Percentiles rank a stretch among this genome's conserved stretches.
These are phyloP conservation scores for Uropsilus gracilis DNA, from an alignment of 2,113 vertebrate species.

Conservation along the genomic window DNA sequence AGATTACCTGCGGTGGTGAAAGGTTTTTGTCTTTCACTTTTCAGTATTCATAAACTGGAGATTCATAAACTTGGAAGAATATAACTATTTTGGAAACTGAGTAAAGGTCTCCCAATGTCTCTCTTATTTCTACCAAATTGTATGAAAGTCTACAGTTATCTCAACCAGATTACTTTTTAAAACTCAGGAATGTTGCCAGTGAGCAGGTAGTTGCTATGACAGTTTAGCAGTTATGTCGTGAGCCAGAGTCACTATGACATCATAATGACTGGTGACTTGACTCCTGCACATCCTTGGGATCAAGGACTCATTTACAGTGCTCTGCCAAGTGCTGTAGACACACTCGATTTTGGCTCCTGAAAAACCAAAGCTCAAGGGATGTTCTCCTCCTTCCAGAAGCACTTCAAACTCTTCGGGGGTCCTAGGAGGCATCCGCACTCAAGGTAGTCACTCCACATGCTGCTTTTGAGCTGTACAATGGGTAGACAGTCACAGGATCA, in stretches of 20 bases:
- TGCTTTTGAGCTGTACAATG: background rate
- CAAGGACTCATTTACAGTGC: background rate
- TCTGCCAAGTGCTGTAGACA: background rate
- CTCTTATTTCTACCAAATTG: background rate
- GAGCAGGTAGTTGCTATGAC: too few species aligned
- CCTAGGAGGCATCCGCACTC: too few species aligned
- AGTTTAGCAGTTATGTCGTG: background rate
- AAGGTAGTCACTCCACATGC: background rate
- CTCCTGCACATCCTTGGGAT: fast-evolving
- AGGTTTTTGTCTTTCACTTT: background rate
- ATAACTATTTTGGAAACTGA: too few species aligned
- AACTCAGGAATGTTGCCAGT: background rate
- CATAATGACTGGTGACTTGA: background rate
- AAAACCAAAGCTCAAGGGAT: background rate
- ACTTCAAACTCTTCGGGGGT: too few species aligned
- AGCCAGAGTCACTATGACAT: background rate
- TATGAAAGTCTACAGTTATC: background rate
- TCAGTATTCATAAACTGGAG: background rate
- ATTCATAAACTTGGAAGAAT: background rate
- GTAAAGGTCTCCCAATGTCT: background rate
- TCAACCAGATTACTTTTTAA: background rate
- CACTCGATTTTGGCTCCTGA: background rate
- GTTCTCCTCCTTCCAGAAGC: background rate
- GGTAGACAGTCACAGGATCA: background rate
- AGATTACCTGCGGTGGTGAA: too few species aligned